These are phyloP conservation scores for Cichlasoma orientale DNA, from an alignment of 2,797 vertebrate genomes.

Conservation along the genomic window DNA sequence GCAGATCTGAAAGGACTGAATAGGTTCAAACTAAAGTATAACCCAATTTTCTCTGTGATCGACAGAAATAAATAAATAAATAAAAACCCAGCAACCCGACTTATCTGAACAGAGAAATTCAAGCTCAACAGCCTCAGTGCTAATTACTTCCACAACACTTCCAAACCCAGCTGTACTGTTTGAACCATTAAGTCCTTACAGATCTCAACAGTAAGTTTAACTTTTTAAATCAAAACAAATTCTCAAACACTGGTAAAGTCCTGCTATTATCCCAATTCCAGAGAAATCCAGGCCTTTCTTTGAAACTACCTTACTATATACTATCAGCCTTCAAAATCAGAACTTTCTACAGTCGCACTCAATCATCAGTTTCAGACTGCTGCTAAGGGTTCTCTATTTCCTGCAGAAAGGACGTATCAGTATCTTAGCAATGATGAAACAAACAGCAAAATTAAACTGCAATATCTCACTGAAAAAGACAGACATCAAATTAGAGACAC, in stretches of 20 bases:
- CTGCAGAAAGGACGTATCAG: too few species aligned
- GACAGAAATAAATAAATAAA: background rate
- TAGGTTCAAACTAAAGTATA: background rate
- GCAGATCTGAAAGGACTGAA: conserved; percentile 45
- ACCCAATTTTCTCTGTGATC: background rate
- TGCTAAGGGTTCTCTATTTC: too few species aligned
- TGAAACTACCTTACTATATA: background rate
- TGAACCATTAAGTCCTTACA: conserved; percentile 31
- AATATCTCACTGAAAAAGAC: too few species aligned
- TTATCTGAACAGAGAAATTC: background rate
- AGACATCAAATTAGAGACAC: too few species aligned
- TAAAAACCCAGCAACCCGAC: background rate
- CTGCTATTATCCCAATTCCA: background rate
- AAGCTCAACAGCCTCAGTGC: background rate
- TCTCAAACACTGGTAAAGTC: background rate
- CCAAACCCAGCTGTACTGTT: background rate
- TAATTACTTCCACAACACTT: background rate
- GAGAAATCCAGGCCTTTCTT: background rate
- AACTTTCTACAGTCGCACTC: too few species aligned
- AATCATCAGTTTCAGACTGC: too few species aligned
- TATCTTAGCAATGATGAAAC: too few species aligned
- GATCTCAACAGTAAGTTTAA: background rate
- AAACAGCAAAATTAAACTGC: too few species aligned
- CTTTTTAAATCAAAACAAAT: background rate
- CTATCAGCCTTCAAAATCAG: too few species aligned